A percentile compares a stretch with the other conserved stretches of the same genome.
These are phyloP conservation scores for Nettapus auritus DNA, from an alignment of 2,113 vertebrate genomes.

Conservation along the genomic window DNA sequence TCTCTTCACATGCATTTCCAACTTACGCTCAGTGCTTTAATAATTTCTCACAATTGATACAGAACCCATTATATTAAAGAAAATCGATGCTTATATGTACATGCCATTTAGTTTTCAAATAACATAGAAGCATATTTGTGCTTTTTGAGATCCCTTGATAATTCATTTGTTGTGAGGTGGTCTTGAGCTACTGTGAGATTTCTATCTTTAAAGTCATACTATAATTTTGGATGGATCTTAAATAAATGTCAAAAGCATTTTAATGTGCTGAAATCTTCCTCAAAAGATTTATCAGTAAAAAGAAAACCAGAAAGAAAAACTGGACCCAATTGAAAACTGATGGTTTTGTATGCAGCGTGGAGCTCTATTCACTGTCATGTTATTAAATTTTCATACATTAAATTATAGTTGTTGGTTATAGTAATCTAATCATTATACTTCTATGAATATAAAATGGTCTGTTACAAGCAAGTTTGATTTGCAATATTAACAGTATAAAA, in stretches of 20 bases:
- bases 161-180: background rate
- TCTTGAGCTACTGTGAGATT: background rate
- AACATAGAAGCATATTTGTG: background rate
- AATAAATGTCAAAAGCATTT: background rate
- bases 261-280: background rate
- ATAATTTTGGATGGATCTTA: background rate
- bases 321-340: background rate
- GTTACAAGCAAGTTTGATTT: background rate
- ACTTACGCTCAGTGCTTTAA: background rate
- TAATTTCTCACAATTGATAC: background rate
- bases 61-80: background rate
- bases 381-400: constrained; percentile 15
- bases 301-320: background rate
- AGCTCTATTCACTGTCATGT: background rate
- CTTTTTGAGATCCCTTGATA: background rate
- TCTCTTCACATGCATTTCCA: background rate
- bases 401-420: constrained; percentile 11
- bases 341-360: background rate
- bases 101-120: background rate
- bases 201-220: background rate
- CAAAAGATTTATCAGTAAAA: background rate
- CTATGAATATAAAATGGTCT: background rate
- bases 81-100: background rate
- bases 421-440: constrained; percentile 1
- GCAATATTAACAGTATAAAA: background rate